phyloP scores from a whole-genome alignment of 1,140 invertebrate species.

The Drosophila kanapiae region DNA sequence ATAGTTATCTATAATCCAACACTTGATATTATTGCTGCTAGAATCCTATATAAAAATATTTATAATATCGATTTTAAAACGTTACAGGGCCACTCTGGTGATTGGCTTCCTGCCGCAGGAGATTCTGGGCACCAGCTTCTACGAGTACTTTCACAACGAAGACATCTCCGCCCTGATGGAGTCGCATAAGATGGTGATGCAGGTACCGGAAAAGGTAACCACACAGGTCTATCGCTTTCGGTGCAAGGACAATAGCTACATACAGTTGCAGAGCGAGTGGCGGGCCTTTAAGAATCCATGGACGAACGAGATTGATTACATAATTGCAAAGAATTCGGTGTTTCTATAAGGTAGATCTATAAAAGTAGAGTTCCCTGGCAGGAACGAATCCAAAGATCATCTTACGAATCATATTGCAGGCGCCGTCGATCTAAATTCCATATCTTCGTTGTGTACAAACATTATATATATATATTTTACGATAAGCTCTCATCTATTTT shows the following conservation, averaged over 20 bases:
- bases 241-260: conserved; percentile 91
- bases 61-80: too few relatives aligned
- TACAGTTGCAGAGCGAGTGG: conserved; percentile 93
- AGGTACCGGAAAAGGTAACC: conserved; percentile 88
- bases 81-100: conserved; percentile 92
- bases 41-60: too few relatives aligned
- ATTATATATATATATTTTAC: not conserved
- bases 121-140: conserved; percentile 95
- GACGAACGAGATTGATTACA: conserved; percentile 96
- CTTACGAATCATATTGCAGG: not conserved
- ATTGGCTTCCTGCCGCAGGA: conserved; percentile 97
- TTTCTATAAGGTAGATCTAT: conserved; percentile 88
- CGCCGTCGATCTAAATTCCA: conserved; percentile 15
- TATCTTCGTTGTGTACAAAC: conserved; percentile 19
- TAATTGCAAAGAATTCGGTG: conserved; percentile 93
- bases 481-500: conserved; percentile 30
- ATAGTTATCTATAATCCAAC: too few relatives aligned
- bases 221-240: conserved; percentile 93
- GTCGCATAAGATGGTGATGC: conserved; percentile 92
- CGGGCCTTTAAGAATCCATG: conserved; percentile 95
- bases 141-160: conserved; percentile 95
- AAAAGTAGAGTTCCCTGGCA: not conserved
- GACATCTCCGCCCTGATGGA: conserved; percentile 93
- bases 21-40: too few relatives aligned
- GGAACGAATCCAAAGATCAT: conserved; percentile 15